Conservation (phyloP, 1,140 invertebrate genomes). For the Scaptomyza montana region DNA sequence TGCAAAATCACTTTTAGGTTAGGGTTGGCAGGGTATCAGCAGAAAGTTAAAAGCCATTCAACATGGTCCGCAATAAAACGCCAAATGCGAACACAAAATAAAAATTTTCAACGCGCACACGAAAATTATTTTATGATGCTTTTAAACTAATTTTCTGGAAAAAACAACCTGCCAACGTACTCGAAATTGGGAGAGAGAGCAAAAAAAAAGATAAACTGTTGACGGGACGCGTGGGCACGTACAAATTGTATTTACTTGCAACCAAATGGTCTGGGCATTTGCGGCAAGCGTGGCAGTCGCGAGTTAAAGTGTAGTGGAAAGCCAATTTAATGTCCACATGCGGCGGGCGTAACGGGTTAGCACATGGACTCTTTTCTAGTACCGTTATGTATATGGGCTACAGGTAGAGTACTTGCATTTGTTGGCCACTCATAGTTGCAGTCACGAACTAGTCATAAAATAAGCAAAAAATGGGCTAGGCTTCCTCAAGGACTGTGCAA, state of each 20-base stretch:
- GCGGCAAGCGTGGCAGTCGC: slow-evolving; percentile 43
- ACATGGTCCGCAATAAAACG: slow-evolving; percentile 70
- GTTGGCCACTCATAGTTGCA: slow-evolving; percentile 18
- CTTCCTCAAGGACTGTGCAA: slow-evolving; percentile 33
- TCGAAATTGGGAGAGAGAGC: slow-evolving; percentile 15
- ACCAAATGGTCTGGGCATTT: slow-evolving; percentile 40
- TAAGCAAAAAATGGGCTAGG: slow-evolving; percentile 24
- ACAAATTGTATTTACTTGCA: slow-evolving; percentile 67
- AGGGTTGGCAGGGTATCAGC: slow-evolving; percentile 10
- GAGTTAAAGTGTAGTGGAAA: slow-evolving; percentile 40
- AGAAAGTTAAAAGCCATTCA: slow-evolving; percentile 67
- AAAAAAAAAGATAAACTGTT: slow-evolving; percentile 49
- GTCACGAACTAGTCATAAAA: slow-evolving; percentile 75
- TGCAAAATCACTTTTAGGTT: no score
- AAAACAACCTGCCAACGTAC: slow-evolving; percentile 64
- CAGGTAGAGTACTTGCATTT: neutral
- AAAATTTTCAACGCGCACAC: slow-evolving; percentile 57
- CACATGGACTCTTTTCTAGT: slow-evolving; percentile 8
- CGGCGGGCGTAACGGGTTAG: slow-evolving; percentile 43
- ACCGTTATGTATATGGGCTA: neutral
- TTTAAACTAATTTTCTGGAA: slow-evolving; percentile 81
- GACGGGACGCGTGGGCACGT: slow-evolving; percentile 71
- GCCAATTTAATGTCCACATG: slow-evolving; percentile 49
- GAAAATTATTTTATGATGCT: slow-evolving; percentile 81
- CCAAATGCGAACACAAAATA: slow-evolving; percentile 42